Base-by-base conservation (phyloP, 2,113 vertebrate genomes). In the Antigone vipio region DNA sequence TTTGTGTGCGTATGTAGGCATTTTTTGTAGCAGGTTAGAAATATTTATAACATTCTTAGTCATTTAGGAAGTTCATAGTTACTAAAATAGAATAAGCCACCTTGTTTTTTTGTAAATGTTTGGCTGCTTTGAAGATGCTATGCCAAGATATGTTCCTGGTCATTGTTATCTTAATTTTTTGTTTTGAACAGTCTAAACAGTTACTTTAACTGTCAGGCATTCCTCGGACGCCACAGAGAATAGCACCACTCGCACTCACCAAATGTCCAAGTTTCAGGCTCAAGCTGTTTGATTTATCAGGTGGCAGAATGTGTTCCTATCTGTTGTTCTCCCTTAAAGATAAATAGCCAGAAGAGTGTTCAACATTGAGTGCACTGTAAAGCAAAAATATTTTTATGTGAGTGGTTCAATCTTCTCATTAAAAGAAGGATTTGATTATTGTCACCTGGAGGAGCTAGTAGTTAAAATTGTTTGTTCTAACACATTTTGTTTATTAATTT, bases 101-200 rank as follows among this genome's bases (percentile, higher is more conserved):
- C 12, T 52, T 86, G 9, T 1, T 71, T 88, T 87, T 84, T 80
- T 63, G 34, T 88, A 97, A 97, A 84, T 75, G n/a, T 96, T 96
- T 97, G 75, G 32, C 42, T 89, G 26, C 53, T 92, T 74, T 56
- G 76, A 89, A 82, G 50, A 66, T 75, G 30, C 44, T 94, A 87
- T 69, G 73, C 67, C 59, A 94, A 93, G 85, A 49, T 83, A 75
- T 12, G 11, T 95, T 95, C 69, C 62, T 95, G 76, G 72, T 69
- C 6, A 6, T 92, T 93, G 45, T 93, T 95, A 94, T 88, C 74
- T 78, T 95, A 66, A 53, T 85, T 97, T 97, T 90, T 89, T 91
- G 40, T 85, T 96, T 95, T 89, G 80, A 69, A 24, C 75, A 91
- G 30, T 87, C 50, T 67, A 76, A 97, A 83, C 50, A 80, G 58